Percentiles rank a stretch among this genome's conserved stretches.
phyloP scores from a whole-genome alignment of 2,113 vertebrate species.

The Probosciger aterrimus region DNA sequence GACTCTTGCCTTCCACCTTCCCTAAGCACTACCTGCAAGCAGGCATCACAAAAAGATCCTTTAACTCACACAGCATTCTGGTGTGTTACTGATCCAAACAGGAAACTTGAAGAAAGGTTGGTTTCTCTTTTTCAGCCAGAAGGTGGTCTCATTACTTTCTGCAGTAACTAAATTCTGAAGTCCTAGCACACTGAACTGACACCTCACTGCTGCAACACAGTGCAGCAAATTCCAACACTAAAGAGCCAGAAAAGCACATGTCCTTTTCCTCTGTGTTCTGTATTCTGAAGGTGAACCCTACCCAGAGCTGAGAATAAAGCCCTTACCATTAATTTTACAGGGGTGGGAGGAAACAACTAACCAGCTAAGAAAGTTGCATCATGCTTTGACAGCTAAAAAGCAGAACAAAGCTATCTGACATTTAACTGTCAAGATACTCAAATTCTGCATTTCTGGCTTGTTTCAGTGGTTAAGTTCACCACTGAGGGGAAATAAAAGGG shows the following conservation, averaged over 20 bases:
- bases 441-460: not conserved
- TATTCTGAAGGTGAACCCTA: not conserved
- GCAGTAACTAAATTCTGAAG: not conserved
- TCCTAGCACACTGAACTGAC: not conserved
- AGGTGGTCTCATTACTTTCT: not conserved
- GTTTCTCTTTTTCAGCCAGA: not conserved
- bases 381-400: not conserved
- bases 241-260: fast-evolving
- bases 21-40: not conserved
- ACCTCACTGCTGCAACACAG: not conserved
- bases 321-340: not conserved
- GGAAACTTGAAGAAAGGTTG: not conserved
- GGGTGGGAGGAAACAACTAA: not conserved
- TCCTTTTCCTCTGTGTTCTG: not conserved
- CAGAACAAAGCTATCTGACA: not conserved
- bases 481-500: not conserved
- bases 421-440: not conserved
- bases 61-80: not conserved
- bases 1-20: not conserved
- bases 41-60: not conserved
- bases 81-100: not conserved
- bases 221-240: not conserved
- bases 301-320: not conserved
- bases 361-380: not conserved
- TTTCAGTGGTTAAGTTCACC: not conserved